A percentile compares a stretch with the other conserved stretches of the same genome.
Evolutionary conservation across 2,113 vertebrate genomes (phyloP).

Genomic region (Mesoclemmys tuberculata): DNA sequence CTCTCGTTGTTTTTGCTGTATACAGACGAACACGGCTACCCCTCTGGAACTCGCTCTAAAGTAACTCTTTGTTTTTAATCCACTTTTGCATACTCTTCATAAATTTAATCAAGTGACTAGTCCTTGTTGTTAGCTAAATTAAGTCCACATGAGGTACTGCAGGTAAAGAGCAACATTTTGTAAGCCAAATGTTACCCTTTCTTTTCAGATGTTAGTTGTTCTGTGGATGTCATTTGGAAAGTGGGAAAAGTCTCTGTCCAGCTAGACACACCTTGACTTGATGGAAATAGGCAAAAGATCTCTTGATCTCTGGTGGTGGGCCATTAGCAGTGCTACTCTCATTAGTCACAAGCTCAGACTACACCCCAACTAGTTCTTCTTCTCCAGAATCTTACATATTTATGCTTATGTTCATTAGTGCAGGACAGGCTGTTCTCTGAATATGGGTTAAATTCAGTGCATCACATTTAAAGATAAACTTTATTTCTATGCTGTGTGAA

Average conservation of each 20-base stretch:
- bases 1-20: too few species aligned
- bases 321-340: not conserved
- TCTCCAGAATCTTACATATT: not conserved
- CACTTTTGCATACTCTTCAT: not conserved
- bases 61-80: not conserved
- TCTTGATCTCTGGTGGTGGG: not conserved
- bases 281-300: not conserved
- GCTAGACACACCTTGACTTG: not conserved
- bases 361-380: not conserved
- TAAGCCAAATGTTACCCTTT: not conserved
- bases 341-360: not conserved
- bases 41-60: too few species aligned
- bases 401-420: not conserved
- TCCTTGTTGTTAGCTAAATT: not conserved
- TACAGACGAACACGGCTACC: too few species aligned
- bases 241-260: not conserved
- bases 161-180: not conserved
- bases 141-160: not conserved
- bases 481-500: not conserved
- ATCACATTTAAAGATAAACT: not conserved
- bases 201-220: not conserved
- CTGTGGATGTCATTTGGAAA: not conserved
- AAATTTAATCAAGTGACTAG: not conserved
- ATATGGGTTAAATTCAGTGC: not conserved
- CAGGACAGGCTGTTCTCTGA: not conserved